Evolutionary conservation across 2,888 invertebrate genomes (phyloP).

Genomic region (Dasysyrphus albostriatus): DNA sequence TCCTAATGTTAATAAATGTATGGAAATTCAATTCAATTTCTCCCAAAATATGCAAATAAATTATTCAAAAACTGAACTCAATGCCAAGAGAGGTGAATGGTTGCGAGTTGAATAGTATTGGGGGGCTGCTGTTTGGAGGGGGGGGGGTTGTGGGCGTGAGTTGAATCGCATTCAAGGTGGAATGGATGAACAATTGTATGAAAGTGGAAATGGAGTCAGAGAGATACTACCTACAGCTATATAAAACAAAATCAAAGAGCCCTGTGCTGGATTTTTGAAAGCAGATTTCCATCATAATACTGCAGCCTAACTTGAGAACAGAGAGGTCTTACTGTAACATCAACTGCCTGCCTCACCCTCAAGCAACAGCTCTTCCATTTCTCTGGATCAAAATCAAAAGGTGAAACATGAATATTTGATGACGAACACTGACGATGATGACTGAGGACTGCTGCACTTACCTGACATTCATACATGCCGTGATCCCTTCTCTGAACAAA

Average conservation of each 20-base stretch:
- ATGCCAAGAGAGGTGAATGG: constrained; percentile 3
- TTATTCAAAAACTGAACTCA: constrained; percentile 68
- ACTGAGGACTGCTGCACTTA: constrained; percentile 82
- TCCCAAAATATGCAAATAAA: constrained; percentile 72
- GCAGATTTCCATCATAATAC: constrained; percentile 58
- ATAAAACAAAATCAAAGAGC: constrained; percentile 41
- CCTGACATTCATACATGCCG: constrained; percentile 97
- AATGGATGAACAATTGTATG: not conserved
- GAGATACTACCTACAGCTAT: too few relatives aligned
- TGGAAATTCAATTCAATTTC: constrained; percentile 75
- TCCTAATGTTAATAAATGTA: constrained; percentile 72
- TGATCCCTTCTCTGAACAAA: constrained; percentile 97
- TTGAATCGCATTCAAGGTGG: constrained; percentile 5
- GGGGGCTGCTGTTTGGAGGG: not conserved
- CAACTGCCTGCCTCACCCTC: not conserved
- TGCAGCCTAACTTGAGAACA: constrained; percentile 1
- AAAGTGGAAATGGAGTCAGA: not conserved
- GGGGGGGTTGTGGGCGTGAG: not conserved
- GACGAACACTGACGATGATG: constrained; percentile 33
- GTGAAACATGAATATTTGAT: constrained; percentile 69
- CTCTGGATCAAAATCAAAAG: constrained; percentile 20
- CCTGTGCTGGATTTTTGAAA: constrained; percentile 48
- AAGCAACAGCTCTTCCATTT: not conserved
- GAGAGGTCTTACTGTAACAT: constrained; percentile 16
- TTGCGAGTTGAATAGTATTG: not conserved